Evolutionary conservation across 2,113 vertebrate species (phyloP), one percentile per base, ranked within the genome.

Genomic region (Lepisosteus oculatus): DNA sequence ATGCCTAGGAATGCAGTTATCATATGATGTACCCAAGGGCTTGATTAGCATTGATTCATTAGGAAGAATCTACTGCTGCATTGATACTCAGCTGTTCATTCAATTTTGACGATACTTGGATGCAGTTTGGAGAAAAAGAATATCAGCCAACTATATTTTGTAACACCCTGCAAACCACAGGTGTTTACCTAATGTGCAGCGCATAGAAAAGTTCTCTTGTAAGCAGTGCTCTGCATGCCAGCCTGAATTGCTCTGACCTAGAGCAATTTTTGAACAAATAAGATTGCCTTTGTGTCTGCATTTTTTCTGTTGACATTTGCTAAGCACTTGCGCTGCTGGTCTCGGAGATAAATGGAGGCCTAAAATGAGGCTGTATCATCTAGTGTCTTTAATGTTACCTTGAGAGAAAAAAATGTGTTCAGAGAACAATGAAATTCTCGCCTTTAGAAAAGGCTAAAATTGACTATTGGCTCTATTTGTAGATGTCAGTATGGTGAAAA

Each of bases 241-340:
- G 79, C 76, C 79, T 90, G 83, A 86, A 88, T 89, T 85, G 84
- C 81, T 57, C 80, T 87, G 89, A 92, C 90, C 90, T 90, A 80
- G 84, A 89, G 89, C 89, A 81, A 88, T 91, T 92, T 85, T 90
- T 88, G 84, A 90, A 90, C 90, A 89, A 92, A 92, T 90, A 90
- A 91, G 87, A 88, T 91, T 90, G 89, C 87, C 85, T 90, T 87
- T 89, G 88, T 87, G 85, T 90, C 85, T 80, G 86, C 86, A 88
- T 92, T 88, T 90, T 90, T 90, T 92, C 86, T 91, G 87, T 92
- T 92, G 91, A 92, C 91, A 91, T 92, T 92, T 90, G 88, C 87
- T 88, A 90, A 90, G 90, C 85, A 85, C 83, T 83, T 70, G 78
- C 85, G 84, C 88, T 90, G 78, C 89, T 91, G 89, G 87, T 85